Evolutionary conservation across 2,113 vertebrate species (phyloP).

Genomic region (Bos taurus): DNA sequence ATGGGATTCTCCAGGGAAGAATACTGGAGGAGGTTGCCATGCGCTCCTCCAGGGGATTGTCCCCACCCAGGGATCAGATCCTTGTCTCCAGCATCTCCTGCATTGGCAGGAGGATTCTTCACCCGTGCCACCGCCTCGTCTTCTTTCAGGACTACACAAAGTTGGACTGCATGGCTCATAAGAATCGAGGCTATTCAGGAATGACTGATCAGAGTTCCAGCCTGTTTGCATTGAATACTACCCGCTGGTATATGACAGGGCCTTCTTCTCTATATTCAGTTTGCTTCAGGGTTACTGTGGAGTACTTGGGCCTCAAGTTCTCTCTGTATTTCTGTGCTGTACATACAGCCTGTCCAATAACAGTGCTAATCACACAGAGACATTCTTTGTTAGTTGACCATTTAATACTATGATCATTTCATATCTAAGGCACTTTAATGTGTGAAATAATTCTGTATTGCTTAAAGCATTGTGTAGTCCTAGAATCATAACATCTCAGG

Average conservation of each 20-base stretch:
- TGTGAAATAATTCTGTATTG: constrained; percentile 1
- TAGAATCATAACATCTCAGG: background rate
- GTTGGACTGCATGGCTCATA: background rate
- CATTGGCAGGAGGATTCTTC: background rate
- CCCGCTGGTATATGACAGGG: background rate
- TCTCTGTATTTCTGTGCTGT: background rate
- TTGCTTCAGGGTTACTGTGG: background rate
- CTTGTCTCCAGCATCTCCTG: background rate
- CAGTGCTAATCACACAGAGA: background rate
- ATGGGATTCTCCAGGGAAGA: background rate
- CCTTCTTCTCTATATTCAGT: background rate
- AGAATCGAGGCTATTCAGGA: background rate
- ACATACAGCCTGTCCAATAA: background rate
- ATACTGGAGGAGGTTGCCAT: background rate
- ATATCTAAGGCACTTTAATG: constrained; percentile 11
- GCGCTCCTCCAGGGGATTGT: background rate
- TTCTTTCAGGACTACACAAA: background rate
- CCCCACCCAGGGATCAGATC: background rate
- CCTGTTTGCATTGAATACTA: background rate
- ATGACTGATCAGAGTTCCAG: background rate
- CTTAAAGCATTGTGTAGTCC: background rate
- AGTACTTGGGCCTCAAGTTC: background rate
- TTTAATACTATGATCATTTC: background rate
- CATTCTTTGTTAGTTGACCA: background rate
- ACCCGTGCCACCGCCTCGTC: background rate